Evolutionary conservation across 2,113 vertebrate genomes (phyloP), one percentile per base, ranked within the genome.

Genomic region (Platichthys flesus): DNA sequence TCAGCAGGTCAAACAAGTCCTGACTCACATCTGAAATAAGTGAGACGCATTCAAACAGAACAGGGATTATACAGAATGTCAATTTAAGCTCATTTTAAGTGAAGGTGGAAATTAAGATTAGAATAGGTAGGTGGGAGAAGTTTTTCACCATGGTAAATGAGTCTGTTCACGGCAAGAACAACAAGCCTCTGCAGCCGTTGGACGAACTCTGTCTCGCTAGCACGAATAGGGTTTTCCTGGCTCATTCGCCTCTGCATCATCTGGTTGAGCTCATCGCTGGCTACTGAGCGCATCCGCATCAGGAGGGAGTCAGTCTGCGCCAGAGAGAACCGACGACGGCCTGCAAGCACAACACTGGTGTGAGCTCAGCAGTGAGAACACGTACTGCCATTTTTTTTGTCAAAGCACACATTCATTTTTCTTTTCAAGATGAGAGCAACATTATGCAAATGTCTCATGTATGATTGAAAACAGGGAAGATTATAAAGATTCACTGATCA

Each of bases 191-290:
- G 98, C 70, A 99, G 92, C 26, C 98, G 92, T 71, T 99, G 98
- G 0, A 95, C 89, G 26, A 98, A 96, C 85, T 99, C 98, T 0
- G 95, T 81, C 77, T 99, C 98, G 2, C 94, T 95, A 26, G 97
- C 97, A 71, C 96, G 94, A 59, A 96, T 85, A 0, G 97, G 95
- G 89, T 95, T 97, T 90, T 99, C 98, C 85, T 97, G 97, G 90
- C 96, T 99, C 97, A 99, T 96, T 78, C 96, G 94, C 49, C 95
- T 92, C 67, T 98, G 97, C 95, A 99, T 97, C 96, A 99, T 97
- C 83, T 95, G 91, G 47, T 94, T 93, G 42, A 99, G 97, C 75
- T 99, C 98, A 28, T 99, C 97, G 14, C 94, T 97, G 64, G 98
- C 98, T 69, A 99, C 94, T 0, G 95, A 97, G 12, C 96, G 96